A percentile compares a stretch with the other conserved stretches of the same genome.
Evolutionary conservation across 2,113 vertebrate genomes (phyloP).

Genomic region (Dicerorhinus sumatrensis): DNA sequence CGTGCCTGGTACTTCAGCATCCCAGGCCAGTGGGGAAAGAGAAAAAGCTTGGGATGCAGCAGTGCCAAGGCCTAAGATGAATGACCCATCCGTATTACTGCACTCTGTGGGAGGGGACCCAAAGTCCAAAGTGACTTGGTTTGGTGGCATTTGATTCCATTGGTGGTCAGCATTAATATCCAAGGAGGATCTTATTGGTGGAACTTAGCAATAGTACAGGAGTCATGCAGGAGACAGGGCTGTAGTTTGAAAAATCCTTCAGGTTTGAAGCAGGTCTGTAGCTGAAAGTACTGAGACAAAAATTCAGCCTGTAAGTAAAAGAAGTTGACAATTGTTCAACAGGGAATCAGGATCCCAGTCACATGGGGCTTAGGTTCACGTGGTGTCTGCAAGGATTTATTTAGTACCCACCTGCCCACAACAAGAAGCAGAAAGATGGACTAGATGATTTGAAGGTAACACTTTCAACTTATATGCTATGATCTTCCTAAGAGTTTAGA

Average conservation of each 20-base stretch:
- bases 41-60: neutral
- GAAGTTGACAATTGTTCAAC: neutral
- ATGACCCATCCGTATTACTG: neutral
- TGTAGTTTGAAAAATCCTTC: neutral
- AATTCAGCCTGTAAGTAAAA: neutral
- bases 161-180: neutral
- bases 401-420: neutral
- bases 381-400: neutral
- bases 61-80: neutral
- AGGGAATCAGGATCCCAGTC: neutral
- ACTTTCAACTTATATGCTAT: neutral
- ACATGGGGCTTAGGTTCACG: neutral
- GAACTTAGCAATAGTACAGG: neutral
- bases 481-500: neutral
- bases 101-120: neutral
- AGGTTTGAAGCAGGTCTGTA: neutral
- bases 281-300: constrained; percentile 26
- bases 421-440: neutral
- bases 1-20: neutral
- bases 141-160: neutral
- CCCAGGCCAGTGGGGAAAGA: neutral
- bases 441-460: neutral
- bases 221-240: neutral
- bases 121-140: neutral
- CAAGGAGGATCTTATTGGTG: neutral